Conservation (phyloP, 2,797 vertebrate species). For the Amblyraja radiata region DNA sequence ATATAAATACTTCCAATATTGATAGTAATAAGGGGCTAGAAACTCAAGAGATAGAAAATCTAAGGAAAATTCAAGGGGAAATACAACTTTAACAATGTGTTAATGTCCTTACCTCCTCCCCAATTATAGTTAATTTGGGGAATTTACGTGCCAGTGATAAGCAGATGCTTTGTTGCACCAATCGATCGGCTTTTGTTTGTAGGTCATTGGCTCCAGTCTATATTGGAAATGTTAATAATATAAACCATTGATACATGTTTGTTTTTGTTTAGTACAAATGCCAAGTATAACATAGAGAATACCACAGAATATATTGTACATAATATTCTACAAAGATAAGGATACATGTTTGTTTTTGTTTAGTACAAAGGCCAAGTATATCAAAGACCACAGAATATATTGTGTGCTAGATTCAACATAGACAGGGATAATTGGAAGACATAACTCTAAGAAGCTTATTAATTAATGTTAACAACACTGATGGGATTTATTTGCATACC, state of each 20-base stretch:
- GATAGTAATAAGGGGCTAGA: not conserved
- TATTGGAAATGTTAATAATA: not conserved
- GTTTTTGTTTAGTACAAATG: not conserved
- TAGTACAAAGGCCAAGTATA: too few relatives aligned
- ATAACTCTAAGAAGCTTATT: not conserved
- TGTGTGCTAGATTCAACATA: too few relatives aligned
- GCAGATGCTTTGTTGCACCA: slow-evolving; percentile 89
- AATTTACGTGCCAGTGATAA: slow-evolving; percentile 77
- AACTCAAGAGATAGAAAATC: not conserved
- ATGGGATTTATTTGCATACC: not conserved
- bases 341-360: too few relatives aligned
- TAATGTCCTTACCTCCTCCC: slow-evolving; percentile 77
- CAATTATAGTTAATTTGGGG: slow-evolving; percentile 86
- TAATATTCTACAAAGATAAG: not conserved
- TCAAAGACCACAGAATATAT: too few relatives aligned
- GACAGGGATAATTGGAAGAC: not conserved
- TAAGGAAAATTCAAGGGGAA: slow-evolving; percentile 26
- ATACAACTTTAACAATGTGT: not conserved
- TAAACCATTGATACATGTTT: not conserved
- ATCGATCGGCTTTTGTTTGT: slow-evolving; percentile 87
- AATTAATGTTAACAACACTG: not conserved
- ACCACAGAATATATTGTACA: not conserved
- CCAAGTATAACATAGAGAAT: not conserved
- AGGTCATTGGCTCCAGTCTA: slow-evolving; percentile 82
- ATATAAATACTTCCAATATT: not conserved